Conservation (phyloP, 2,888 invertebrate species). For the Hyles lineata region DNA sequence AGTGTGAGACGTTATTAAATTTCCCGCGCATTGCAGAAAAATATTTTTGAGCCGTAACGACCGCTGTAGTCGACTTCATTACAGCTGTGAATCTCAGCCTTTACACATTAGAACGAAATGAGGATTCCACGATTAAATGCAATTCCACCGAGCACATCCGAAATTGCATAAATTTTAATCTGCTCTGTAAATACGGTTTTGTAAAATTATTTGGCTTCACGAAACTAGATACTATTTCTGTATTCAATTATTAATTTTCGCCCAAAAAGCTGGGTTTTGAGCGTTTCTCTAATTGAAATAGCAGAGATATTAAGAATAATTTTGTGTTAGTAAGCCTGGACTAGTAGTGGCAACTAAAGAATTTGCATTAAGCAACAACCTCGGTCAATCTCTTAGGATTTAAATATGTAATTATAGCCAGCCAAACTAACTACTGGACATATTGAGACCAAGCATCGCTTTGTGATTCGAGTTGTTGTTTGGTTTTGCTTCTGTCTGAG, state of each 20-base stretch:
- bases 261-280: neutral
- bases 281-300: too few species aligned
- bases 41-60: neutral
- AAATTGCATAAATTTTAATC: slow-evolving; percentile 6
- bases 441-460: too few species aligned
- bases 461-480: too few species aligned
- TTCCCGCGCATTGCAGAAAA: slow-evolving; percentile 2
- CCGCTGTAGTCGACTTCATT: neutral
- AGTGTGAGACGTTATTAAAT: slow-evolving; percentile 9
- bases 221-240: neutral
- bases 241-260: neutral
- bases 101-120: slow-evolving; percentile 12
- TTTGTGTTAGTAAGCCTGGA: too few species aligned
- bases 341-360: too few species aligned
- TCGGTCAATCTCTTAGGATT: too few species aligned
- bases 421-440: too few species aligned
- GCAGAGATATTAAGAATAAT: too few species aligned
- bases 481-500: too few species aligned
- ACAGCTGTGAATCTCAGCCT: neutral
- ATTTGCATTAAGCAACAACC: too few species aligned
- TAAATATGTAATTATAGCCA: too few species aligned
- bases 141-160: neutral
- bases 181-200: neutral
- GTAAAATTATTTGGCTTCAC: neutral
- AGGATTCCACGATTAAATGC: slow-evolving; percentile 1